A percentile compares a stretch with the other conserved stretches of the same genome.
phyloP scores from a whole-genome alignment of 2,888 invertebrate genomes.

The Zhengitettix transpicula region DNA sequence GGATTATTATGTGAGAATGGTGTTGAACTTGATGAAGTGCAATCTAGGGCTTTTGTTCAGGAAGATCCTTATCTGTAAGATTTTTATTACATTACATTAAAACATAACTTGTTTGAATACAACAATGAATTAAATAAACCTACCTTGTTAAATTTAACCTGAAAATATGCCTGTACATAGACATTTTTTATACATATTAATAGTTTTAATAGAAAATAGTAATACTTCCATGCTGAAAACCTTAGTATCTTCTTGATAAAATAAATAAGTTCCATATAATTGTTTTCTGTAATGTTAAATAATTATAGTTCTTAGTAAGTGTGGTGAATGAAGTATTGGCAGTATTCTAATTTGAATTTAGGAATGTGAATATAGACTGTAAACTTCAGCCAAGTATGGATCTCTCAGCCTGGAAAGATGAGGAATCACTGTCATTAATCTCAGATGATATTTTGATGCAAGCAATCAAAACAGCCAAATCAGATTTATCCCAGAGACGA shows the following conservation, averaged over 20 bases:
- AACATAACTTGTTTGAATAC: no score
- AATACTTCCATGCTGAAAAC: no score
- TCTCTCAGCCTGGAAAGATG: slow-evolving; percentile 7
- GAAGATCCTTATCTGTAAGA: slow-evolving; percentile 73
- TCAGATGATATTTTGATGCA: slow-evolving; percentile 51
- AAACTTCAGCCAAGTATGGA: slow-evolving; percentile 10
- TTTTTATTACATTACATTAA: not conserved
- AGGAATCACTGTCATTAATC: slow-evolving; percentile 21
- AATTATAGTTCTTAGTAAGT: not conserved
- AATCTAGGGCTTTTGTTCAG: slow-evolving; percentile 70
- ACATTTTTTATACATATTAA: no score
- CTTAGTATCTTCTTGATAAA: no score
- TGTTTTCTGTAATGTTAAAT: not conserved
- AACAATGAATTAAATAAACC: no score
- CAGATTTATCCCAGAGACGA: slow-evolving; percentile 54
- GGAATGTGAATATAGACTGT: slow-evolving; percentile 12
- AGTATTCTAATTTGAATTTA: not conserved
- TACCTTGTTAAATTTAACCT: no score
- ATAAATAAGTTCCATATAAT: no score
- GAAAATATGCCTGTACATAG: no score
- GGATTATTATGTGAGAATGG: slow-evolving; percentile 65
- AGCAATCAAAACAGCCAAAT: slow-evolving; percentile 63
- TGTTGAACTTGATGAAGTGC: slow-evolving; percentile 50
- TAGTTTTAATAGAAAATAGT: no score
- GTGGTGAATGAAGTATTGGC: not conserved